phyloP scores from a whole-genome alignment of 2,113 vertebrate genomes.

The Caranx ignobilis region DNA sequence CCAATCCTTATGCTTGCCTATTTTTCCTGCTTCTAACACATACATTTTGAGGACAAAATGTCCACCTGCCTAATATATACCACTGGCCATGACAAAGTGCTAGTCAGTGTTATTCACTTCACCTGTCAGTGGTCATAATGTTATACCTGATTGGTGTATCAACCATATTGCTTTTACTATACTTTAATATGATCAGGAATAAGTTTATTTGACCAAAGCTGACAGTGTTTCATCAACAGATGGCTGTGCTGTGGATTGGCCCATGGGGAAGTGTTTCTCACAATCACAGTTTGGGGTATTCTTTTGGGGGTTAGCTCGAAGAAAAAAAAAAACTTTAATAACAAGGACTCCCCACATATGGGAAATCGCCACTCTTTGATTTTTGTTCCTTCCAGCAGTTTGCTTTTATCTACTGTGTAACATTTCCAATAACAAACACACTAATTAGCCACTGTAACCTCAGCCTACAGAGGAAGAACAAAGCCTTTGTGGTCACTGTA shows the following conservation, averaged over 20 bases:
- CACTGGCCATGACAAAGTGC: too few species aligned
- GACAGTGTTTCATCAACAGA: constrained; percentile 8
- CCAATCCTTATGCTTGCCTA: too few species aligned
- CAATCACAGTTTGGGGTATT: neutral
- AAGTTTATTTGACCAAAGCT: constrained; percentile 20
- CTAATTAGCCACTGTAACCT: constrained; percentile 64
- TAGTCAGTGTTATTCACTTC: too few species aligned
- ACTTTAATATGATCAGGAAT: neutral
- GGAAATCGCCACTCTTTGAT: constrained; percentile 42
- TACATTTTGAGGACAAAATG: too few species aligned
- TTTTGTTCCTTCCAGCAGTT: constrained; percentile 25
- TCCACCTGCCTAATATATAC: too few species aligned
- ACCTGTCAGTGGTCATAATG: too few species aligned
- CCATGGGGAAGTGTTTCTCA: constrained; percentile 21
- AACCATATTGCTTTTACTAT: too few species aligned
- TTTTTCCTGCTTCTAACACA: too few species aligned
- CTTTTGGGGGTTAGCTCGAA: constrained; percentile 6
- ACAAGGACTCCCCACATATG: constrained; percentile 21
- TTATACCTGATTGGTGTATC: too few species aligned
- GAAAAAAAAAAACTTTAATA: constrained; percentile 23
- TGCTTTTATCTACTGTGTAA: constrained; percentile 57
- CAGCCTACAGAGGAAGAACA: constrained; percentile 47
- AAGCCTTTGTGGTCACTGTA: constrained; percentile 60
- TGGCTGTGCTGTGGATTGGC: constrained; percentile 2
- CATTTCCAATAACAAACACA: constrained; percentile 70